A percentile compares a stretch with the other conserved stretches of the same genome.
Conservation (phyloP, 37 sponge, comb jelly and placozoan genomes). For the Geodia barretti region DNA sequence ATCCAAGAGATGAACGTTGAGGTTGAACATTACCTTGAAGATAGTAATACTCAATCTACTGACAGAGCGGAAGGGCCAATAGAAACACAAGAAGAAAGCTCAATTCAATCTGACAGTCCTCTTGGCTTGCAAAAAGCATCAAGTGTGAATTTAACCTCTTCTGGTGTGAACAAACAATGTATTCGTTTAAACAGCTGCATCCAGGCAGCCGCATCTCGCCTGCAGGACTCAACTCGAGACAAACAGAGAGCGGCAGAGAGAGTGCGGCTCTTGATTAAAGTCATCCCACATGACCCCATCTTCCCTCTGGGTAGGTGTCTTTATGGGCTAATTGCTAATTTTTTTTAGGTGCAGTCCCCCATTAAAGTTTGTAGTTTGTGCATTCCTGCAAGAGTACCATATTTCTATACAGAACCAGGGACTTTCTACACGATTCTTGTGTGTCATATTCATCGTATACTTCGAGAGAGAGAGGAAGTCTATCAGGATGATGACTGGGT, state of each 20-base stretch:
- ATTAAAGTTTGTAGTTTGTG: background rate
- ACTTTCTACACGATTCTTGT: constrained; percentile 46
- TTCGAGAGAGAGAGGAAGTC: constrained; percentile 57
- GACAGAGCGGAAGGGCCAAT: background rate
- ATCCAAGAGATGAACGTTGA: background rate
- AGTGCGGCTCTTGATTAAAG: constrained; percentile 21
- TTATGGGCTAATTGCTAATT: no score
- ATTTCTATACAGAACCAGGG: constrained; percentile 3
- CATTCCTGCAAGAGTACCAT: background rate
- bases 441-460: constrained; percentile 24
- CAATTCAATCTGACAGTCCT: background rate
- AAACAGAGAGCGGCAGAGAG: constrained; percentile 35
- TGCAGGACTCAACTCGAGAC: constrained; percentile 21
- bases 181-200: constrained; percentile 51
- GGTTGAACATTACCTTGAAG: background rate
- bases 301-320: constrained; percentile 12
- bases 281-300: constrained; percentile 33
- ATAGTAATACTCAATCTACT: background rate
- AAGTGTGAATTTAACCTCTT: background rate
- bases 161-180: background rate
- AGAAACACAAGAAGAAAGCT: background rate
- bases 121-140: background rate
- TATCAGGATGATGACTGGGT: constrained; percentile 44
- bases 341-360: background rate
- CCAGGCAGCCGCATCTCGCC: constrained; percentile 55